Evolutionary conservation across 2,113 vertebrate species (phyloP).

Genomic region (Ursus arctos): DNA sequence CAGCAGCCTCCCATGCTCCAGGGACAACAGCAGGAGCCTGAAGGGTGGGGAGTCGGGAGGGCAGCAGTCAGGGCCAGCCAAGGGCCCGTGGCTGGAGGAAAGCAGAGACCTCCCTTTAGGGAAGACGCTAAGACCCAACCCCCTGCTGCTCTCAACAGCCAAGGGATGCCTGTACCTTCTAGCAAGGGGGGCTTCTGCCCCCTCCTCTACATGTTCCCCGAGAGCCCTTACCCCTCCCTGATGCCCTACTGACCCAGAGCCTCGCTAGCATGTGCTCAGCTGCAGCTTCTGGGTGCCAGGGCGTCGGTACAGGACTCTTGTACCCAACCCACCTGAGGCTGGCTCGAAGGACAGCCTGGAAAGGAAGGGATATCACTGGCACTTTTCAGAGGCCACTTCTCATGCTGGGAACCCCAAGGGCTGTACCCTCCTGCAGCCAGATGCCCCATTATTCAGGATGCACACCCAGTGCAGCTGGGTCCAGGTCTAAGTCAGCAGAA

Average conservation of each 20-base stretch:
- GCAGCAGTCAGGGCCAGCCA: neutral
- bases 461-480: neutral
- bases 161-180: neutral
- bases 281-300: constrained; percentile 38
- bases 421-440: neutral
- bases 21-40: constrained; percentile 68
- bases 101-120: constrained; percentile 3
- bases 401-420: neutral
- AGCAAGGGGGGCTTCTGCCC: neutral
- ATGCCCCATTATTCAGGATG: neutral
- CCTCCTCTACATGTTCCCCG: neutral
- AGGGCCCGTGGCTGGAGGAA: neutral
- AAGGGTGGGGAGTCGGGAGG: neutral
- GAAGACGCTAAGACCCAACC: neutral
- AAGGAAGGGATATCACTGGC: neutral
- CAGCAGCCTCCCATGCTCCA: constrained; percentile 81
- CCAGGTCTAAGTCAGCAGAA: neutral
- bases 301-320: neutral
- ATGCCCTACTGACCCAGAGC: neutral
- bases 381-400: constrained; percentile 41
- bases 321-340: neutral
- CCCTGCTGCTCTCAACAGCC: neutral
- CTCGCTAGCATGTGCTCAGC: neutral
- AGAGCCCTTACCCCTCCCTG: neutral
- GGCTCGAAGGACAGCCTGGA: neutral